Percentiles rank a stretch among this genome's conserved stretches.
Evolutionary conservation across 1,140 invertebrate species (phyloP).

Genomic region (Megalopta genalis): DNA sequence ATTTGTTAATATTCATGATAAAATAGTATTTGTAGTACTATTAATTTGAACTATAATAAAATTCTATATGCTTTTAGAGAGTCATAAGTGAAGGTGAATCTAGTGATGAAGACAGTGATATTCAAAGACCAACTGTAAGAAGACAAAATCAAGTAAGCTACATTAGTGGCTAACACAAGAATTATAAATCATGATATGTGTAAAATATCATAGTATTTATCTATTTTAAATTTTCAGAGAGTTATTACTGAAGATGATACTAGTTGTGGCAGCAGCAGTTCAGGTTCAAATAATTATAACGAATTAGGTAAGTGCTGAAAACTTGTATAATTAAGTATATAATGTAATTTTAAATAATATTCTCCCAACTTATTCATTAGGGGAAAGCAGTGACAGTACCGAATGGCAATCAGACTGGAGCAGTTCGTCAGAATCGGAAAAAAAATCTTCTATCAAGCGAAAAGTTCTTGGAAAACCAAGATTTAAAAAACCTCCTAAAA

Average conservation of each 20-base stretch:
- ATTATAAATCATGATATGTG: neutral
- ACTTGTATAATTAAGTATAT: neutral
- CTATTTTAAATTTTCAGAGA: slow-evolving; percentile 58
- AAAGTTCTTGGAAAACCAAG: slow-evolving; percentile 44
- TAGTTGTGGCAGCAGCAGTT: slow-evolving; percentile 61
- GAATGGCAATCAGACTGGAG: slow-evolving; percentile 77
- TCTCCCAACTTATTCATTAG: slow-evolving; percentile 1
- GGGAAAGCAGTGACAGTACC: slow-evolving; percentile 41
- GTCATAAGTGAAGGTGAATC: slow-evolving; percentile 73
- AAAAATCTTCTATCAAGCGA: slow-evolving; percentile 20
- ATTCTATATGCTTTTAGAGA: slow-evolving; percentile 56
- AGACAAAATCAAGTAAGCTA: slow-evolving; percentile 70
- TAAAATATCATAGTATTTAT: neutral
- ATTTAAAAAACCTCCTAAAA: slow-evolving; percentile 39
- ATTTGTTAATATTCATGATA: neutral
- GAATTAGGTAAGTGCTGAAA: slow-evolving; percentile 50
- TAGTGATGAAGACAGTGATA: slow-evolving; percentile 74
- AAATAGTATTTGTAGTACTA: neutral
- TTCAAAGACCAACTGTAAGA: slow-evolving; percentile 66
- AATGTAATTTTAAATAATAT: neutral
- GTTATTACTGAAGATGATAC: slow-evolving; percentile 72
- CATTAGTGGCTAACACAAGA: neutral
- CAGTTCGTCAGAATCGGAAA: slow-evolving; percentile 66
- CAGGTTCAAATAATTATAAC: slow-evolving; percentile 51
- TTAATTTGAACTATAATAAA: neutral